phyloP scores from a whole-genome alignment of 2,888 invertebrate genomes.

The Eustalomyia histrio region DNA sequence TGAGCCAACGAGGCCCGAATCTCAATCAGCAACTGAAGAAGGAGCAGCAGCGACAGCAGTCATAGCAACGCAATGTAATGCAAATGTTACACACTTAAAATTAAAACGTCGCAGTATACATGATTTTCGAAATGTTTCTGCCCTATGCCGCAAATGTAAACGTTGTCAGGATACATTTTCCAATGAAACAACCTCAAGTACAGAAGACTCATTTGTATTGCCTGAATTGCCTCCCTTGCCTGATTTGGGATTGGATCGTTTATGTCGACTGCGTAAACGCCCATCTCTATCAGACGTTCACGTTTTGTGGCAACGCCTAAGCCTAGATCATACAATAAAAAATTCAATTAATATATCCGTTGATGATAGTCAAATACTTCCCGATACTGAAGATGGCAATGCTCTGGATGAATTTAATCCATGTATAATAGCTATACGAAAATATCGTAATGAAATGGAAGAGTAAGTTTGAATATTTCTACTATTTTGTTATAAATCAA shows the following conservation, averaged over 20 bases:
- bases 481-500: not conserved
- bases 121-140: slow-evolving; percentile 31
- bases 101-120: not conserved
- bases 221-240: slow-evolving; percentile 61
- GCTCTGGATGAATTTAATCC: not conserved
- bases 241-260: slow-evolving; percentile 56
- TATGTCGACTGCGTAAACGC: slow-evolving; percentile 66
- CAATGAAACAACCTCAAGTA: slow-evolving; percentile 52
- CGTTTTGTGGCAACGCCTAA: slow-evolving; percentile 66
- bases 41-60: not conserved
- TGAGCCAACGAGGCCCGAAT: not conserved
- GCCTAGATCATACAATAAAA: slow-evolving; percentile 36
- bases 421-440: slow-evolving; percentile 13
- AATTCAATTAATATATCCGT: slow-evolving; percentile 10
- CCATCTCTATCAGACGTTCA: slow-evolving; percentile 67
- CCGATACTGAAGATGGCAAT: not conserved
- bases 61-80: not conserved
- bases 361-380: not conserved
- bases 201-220: slow-evolving; percentile 67
- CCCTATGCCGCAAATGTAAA: slow-evolving; percentile 69
- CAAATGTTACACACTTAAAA: not conserved
- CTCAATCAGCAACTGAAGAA: not conserved
- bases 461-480: slow-evolving; percentile 20
- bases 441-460: slow-evolving; percentile 4
- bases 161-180: slow-evolving; percentile 68